A percentile compares a stretch with the other conserved stretches of the same genome.
Conservation (phyloP, 2,113 vertebrate species). For the Penelope pileata region DNA sequence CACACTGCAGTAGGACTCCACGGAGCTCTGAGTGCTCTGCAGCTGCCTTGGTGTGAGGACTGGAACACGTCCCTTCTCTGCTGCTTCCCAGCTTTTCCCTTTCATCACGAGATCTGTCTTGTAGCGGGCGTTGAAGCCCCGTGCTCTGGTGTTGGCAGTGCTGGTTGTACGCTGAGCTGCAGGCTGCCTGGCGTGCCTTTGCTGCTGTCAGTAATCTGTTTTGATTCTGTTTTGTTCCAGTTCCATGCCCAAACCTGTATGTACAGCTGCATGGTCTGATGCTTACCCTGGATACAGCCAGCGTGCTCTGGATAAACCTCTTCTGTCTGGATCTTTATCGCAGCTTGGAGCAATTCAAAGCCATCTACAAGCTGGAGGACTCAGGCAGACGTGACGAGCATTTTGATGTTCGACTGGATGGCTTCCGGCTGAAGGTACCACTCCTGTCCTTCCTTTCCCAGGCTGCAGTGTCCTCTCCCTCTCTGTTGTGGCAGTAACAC, state of each 20-base stretch:
- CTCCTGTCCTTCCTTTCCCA: not conserved
- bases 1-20: not conserved
- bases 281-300: constrained; percentile 87
- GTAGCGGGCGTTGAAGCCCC: not conserved
- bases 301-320: constrained; percentile 93
- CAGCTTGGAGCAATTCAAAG: constrained; percentile 94
- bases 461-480: not conserved
- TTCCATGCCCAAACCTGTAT: constrained; percentile 93
- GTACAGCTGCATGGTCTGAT: constrained; percentile 89
- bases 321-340: constrained; percentile 91
- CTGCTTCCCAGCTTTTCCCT: not conserved
- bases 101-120: not conserved
- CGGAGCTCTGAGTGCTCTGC: not conserved
- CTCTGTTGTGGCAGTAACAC: not conserved
- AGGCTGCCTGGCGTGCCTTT: not conserved
- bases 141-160: not conserved
- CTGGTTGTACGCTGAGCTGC: not conserved
- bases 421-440: constrained; percentile 86
- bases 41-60: not conserved
- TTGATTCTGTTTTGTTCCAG: constrained; percentile 68
- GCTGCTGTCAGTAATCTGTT: not conserved
- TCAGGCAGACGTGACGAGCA: constrained; percentile 88
- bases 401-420: constrained; percentile 88
- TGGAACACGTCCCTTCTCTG: not conserved
- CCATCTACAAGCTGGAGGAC: constrained; percentile 92